A percentile compares a stretch with the other conserved stretches of the same genome.
Conservation (phyloP, 2,888 invertebrate genomes). For the Philopedon plagiatum region DNA sequence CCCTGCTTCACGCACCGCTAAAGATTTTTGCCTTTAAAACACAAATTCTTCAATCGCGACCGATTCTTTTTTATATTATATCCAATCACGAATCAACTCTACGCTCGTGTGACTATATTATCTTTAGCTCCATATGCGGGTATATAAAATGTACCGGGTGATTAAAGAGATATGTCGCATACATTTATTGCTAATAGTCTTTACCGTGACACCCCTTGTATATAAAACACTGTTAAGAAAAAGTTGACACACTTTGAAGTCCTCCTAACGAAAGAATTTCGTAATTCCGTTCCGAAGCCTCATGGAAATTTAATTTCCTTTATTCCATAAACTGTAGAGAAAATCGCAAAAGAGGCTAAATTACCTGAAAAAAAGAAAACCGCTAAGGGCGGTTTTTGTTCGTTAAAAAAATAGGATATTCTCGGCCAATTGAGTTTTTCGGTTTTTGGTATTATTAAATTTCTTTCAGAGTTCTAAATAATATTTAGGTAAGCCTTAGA, state of each 20-base stretch:
- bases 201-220: too few species aligned
- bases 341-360: neutral
- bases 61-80: neutral
- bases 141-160: too few species aligned
- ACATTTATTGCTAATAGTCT: too few species aligned
- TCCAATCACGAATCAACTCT: neutral
- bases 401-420: neutral
- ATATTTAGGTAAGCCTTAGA: neutral
- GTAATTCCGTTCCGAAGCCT: too few species aligned
- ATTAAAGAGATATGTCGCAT: too few species aligned
- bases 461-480: neutral
- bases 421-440: slow-evolving; percentile 2
- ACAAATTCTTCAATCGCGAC: neutral
- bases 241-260: too few species aligned
- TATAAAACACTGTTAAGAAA: too few species aligned
- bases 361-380: neutral
- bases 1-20: slow-evolving; percentile 1
- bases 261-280: too few species aligned
- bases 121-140: too few species aligned
- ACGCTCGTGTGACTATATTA: neutral
- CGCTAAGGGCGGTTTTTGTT: neutral
- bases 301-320: too few species aligned
- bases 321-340: too few species aligned
- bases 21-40: slow-evolving; percentile 1
- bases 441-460: slow-evolving; percentile 5